Percentiles rank a stretch among this genome's conserved stretches.
phyloP scores from a whole-genome alignment of 1,140 invertebrate species.

The Aphelenchoides fujianensis region DNA sequence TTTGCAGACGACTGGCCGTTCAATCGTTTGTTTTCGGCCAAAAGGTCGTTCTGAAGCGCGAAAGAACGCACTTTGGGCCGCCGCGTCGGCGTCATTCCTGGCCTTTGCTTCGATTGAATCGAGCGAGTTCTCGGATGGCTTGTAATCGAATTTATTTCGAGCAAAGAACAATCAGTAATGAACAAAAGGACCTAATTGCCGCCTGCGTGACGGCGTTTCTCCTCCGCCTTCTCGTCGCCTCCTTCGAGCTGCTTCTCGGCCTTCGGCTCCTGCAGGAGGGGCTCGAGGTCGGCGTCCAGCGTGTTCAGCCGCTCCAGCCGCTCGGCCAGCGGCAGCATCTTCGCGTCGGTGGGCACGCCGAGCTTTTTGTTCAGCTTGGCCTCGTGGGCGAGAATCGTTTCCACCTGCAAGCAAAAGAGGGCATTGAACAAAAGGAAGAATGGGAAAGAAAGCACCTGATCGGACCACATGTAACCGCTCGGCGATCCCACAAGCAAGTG shows the following conservation, averaged over 20 bases:
- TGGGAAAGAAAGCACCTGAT: slow-evolving; percentile 36
- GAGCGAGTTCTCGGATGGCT: no score
- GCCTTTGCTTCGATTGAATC: no score
- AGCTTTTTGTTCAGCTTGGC: slow-evolving; percentile 38
- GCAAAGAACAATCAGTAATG: no score
- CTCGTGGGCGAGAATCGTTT: slow-evolving; percentile 56
- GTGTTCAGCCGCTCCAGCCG: slow-evolving; percentile 33
- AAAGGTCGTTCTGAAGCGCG: no score
- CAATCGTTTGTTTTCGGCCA: no score
- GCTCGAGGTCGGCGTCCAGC: slow-evolving; percentile 9
- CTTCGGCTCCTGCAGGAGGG: not conserved
- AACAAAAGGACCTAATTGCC: not conserved
- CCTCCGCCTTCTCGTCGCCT: not conserved
- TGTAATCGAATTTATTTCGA: no score
- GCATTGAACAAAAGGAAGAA: not conserved
- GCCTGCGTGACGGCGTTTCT: no score
- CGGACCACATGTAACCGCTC: slow-evolving; percentile 59
- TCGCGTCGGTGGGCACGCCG: slow-evolving; percentile 46
- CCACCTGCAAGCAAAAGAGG: slow-evolving; percentile 45
- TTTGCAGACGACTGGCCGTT: no score
- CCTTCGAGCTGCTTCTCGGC: not conserved
- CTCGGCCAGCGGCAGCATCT: slow-evolving; percentile 54
- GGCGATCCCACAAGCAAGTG: slow-evolving; percentile 61
- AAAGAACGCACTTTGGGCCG: no score
- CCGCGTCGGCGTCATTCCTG: no score